phyloP scores from a whole-genome alignment of 2,888 invertebrate species.

The Fragum sueziense region DNA sequence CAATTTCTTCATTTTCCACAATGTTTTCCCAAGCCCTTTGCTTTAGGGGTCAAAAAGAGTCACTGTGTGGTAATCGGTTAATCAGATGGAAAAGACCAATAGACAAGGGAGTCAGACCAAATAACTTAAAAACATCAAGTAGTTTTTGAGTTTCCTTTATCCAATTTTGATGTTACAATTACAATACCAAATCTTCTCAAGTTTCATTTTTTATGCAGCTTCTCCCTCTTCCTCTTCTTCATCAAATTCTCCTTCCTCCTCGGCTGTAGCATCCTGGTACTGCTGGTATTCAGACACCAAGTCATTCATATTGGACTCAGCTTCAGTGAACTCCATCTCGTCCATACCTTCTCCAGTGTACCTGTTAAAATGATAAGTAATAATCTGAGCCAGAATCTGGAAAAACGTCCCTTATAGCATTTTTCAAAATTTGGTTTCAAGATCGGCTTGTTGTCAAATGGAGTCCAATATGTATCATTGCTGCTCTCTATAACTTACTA shows the following conservation, averaged over 20 bases:
- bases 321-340: constrained; percentile 93
- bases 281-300: constrained; percentile 81
- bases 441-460: too few relatives aligned
- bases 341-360: constrained; percentile 99
- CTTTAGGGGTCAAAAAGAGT: neutral
- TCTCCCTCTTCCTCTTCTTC: constrained; percentile 97
- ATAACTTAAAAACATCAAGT: too few relatives aligned
- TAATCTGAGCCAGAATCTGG: too few relatives aligned
- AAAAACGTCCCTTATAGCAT: too few relatives aligned
- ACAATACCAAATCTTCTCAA: neutral
- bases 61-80: neutral
- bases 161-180: constrained; percentile 6
- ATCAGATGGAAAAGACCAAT: neutral
- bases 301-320: constrained; percentile 95
- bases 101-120: too few relatives aligned
- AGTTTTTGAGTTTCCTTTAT: neutral
- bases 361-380: too few relatives aligned
- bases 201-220: constrained; percentile 77
- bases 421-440: too few relatives aligned
- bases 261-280: constrained; percentile 85
- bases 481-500: too few relatives aligned
- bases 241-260: constrained; percentile 89
- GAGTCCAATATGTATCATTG: too few relatives aligned
- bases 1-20: neutral
- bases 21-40: too few relatives aligned